Evolutionary conservation across 1,140 invertebrate species (phyloP), one percentile per base, ranked within the genome.

Genomic region (Drosophila tropicalis): DNA sequence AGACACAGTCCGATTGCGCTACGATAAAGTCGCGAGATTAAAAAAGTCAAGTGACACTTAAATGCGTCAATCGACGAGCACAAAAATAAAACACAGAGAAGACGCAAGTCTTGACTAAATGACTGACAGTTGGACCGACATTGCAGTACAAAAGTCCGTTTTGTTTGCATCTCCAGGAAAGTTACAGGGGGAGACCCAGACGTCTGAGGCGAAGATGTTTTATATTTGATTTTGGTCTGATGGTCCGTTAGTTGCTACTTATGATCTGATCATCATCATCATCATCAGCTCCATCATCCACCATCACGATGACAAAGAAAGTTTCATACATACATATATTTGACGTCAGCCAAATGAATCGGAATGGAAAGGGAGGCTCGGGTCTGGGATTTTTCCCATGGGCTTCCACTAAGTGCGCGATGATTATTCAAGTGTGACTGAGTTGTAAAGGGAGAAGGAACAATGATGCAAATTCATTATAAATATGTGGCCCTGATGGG

Each of bases 1-100:
- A 51, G 44, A 51, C 44, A 51, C 70, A 81, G 81, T 76, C 70
- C 83, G 82, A 83, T 80, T 89, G 70, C 71, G 83, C 76, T 78
- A 90, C 74, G 81, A 89, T 87, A 87, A 86, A 87, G 84, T 84
- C 85, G 84, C 84, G 80, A 87, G 84, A 87, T 87, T 87, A 87
- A 84, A 74, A 84, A 80, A 84, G 84, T 89, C 84, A 90, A 90
- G 85, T 81, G 85, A 89, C 84, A 81, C 71, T 70, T 71, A 87
- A 89, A 76, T 87, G 80, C 84, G 84, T 87, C 84, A 87, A 87
- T 87, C 80, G 77, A 2, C 51, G 66, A 70, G 54, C 58, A 47
- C 34, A 69, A 80, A 75, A 67, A 70, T 47, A 69, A 39, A 60
- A 68, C 39, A 72, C 39, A 72, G 51, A n/a, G 71, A 40, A 67